Conservation (phyloP, 2,113 vertebrate genomes). For the Pungitius pungitius region DNA sequence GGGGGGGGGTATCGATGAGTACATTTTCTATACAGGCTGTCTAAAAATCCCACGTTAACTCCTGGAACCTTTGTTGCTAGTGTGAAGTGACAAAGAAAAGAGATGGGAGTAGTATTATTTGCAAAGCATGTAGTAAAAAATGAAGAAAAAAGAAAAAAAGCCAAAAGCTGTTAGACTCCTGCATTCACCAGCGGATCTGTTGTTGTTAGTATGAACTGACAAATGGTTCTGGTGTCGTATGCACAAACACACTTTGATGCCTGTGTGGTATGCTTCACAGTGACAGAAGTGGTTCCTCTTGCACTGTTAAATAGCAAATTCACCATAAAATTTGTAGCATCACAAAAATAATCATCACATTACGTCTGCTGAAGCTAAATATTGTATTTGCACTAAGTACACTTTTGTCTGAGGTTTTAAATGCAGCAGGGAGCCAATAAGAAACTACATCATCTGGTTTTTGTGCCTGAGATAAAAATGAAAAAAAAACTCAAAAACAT, state of each 20-base stretch:
- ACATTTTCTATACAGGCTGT: conserved; percentile 51
- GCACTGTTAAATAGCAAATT: conserved; percentile 5
- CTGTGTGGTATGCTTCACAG: neutral
- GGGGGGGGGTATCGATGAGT: neutral
- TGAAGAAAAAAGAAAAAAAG: neutral
- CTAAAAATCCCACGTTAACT: conserved; percentile 55
- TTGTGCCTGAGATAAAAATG: neutral
- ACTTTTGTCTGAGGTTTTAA: neutral
- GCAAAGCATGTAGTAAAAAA: neutral
- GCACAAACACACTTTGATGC: conserved; percentile 16
- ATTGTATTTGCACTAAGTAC: neutral
- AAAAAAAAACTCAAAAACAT: neutral
- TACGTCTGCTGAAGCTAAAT: neutral
- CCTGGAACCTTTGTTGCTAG: conserved; percentile 36
- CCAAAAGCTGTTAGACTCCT: neutral
- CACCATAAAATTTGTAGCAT: neutral
- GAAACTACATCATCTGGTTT: neutral
- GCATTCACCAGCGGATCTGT: conserved; percentile 1
- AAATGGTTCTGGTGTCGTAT: conserved; percentile 30
- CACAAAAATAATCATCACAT: conserved; percentile 10
- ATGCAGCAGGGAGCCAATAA: neutral
- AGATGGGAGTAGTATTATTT: conserved; percentile 11
- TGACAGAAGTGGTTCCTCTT: conserved; percentile 25
- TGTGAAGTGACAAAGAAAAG: conserved; percentile 50
- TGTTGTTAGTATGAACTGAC: conserved; percentile 32